Evolutionary conservation across 2,113 vertebrate species (phyloP).

Genomic region (Odontesthes bonariensis): DNA sequence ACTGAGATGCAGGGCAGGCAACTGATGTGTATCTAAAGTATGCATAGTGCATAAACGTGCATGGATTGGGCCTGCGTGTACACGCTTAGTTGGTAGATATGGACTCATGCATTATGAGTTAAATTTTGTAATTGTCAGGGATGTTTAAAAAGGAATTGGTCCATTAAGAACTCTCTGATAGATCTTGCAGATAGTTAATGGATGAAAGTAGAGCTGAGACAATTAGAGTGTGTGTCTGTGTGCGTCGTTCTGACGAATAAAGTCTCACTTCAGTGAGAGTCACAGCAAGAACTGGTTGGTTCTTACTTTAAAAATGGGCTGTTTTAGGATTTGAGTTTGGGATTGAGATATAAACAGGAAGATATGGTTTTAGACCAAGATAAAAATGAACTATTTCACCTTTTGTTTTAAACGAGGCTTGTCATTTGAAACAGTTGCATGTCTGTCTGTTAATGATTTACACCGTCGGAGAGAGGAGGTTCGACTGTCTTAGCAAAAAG

Average conservation of each 20-base stretch:
- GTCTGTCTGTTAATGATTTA: background rate
- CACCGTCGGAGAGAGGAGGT: background rate
- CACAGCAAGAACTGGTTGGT: no score
- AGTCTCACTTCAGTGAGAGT: no score
- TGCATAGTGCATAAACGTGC: background rate
- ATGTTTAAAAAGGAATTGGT: constrained; percentile 17
- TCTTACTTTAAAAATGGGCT: no score
- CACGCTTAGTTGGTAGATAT: no score
- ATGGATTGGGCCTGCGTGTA: no score
- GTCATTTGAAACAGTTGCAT: background rate
- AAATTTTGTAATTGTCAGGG: background rate
- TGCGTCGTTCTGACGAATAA: background rate
- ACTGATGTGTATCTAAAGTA: constrained; percentile 35
- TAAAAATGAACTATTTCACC: no score
- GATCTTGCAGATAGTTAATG: background rate
- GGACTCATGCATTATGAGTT: background rate
- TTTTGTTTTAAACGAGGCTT: no score
- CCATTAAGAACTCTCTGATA: constrained; percentile 32
- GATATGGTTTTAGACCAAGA: no score
- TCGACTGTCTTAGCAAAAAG: background rate
- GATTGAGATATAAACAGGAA: no score
- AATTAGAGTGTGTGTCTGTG: background rate
- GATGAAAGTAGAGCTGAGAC: no score
- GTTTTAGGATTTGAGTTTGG: no score
- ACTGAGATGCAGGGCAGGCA: constrained; percentile 36